Conservation (phyloP, 2,888 invertebrate species). For the Frankliniella fusca region DNA sequence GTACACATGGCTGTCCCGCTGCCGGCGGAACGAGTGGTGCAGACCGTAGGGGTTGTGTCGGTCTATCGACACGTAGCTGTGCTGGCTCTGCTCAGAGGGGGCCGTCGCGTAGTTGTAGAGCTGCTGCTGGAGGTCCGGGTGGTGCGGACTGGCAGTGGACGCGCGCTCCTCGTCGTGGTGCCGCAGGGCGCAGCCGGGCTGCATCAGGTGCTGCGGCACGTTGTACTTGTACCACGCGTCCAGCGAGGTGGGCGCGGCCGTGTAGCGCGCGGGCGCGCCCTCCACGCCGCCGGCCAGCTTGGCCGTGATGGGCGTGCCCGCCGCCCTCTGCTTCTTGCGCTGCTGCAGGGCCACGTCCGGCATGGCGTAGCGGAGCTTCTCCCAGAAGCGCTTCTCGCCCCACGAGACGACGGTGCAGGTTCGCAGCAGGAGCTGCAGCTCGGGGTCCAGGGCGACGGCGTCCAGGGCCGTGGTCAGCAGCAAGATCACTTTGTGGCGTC, state of each 20-base stretch:
- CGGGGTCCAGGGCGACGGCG: slow-evolving; percentile 67
- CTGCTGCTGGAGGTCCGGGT: slow-evolving; percentile 46
- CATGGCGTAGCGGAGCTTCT: slow-evolving; percentile 69
- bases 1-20: slow-evolving; percentile 42
- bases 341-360: slow-evolving; percentile 64
- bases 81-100: slow-evolving; percentile 59
- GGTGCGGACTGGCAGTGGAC: slow-evolving; percentile 41
- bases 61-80: slow-evolving; percentile 66
- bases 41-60: slow-evolving; percentile 40
- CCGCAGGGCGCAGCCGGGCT: slow-evolving; percentile 10
- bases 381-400: slow-evolving; percentile 80
- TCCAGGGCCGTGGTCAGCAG: slow-evolving; percentile 61
- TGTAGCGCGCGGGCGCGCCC: slow-evolving; percentile 52
- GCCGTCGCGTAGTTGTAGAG: slow-evolving; percentile 57
- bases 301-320: slow-evolving; percentile 46
- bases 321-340: slow-evolving; percentile 37
- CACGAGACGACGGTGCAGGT: slow-evolving; percentile 68
- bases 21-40: slow-evolving; percentile 36
- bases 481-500: slow-evolving; percentile 58
- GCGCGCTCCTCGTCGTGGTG: slow-evolving; percentile 39
- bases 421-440: slow-evolving; percentile 66
- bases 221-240: slow-evolving; percentile 58
- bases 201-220: slow-evolving; percentile 32
- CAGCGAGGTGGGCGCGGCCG: slow-evolving; percentile 67
- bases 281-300: slow-evolving; percentile 51